Conservation (phyloP, 2,797 vertebrate genomes). For the Dermochelys coriacea region DNA sequence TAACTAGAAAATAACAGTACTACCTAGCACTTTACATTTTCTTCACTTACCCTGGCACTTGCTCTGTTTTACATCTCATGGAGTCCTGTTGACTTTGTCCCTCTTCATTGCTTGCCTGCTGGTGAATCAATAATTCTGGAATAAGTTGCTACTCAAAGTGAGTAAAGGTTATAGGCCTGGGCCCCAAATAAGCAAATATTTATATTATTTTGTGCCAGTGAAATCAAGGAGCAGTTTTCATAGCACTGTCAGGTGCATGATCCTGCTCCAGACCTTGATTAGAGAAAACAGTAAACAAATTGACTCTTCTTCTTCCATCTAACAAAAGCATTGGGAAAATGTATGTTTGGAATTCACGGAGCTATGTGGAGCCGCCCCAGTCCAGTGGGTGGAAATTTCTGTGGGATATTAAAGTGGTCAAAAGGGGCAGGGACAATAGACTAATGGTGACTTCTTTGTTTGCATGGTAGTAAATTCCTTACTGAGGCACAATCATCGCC, state of each 20-base stretch:
- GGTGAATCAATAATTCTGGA: neutral
- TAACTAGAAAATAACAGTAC: neutral
- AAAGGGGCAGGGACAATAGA: slow-evolving; percentile 28
- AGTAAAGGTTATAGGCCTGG: neutral
- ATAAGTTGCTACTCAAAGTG: neutral
- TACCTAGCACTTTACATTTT: slow-evolving; percentile 6
- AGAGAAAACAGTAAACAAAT: neutral
- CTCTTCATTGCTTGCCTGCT: neutral
- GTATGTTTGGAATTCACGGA: slow-evolving; percentile 60
- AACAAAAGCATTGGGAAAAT: neutral
- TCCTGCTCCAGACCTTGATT: neutral
- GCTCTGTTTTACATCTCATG: neutral
- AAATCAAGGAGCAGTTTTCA: neutral
- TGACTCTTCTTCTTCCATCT: neutral
- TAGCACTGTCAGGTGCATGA: neutral
- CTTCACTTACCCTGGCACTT: neutral
- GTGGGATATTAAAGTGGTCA: slow-evolving; percentile 51
- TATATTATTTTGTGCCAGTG: neutral
- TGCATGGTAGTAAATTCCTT: neutral
- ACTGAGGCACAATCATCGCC: neutral
- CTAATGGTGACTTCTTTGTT: neutral
- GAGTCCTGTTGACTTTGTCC: neutral
- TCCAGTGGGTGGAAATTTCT: slow-evolving; percentile 63
- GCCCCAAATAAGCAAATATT: neutral
- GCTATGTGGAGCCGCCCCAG: slow-evolving; percentile 62